Evolutionary conservation across 2,888 invertebrate species (phyloP).

Genomic region (Drosophila cognata): DNA sequence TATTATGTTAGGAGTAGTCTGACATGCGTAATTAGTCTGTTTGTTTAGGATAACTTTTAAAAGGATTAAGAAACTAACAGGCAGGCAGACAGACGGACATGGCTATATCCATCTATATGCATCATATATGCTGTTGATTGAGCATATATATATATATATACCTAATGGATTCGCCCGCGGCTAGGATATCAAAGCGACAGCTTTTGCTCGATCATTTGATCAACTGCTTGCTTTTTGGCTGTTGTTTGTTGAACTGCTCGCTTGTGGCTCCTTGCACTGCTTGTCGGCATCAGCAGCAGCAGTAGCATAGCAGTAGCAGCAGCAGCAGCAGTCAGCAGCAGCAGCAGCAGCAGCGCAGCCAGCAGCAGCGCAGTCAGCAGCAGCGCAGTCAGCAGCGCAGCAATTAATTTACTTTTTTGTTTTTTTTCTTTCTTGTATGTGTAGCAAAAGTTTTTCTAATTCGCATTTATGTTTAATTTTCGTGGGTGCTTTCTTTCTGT

Average conservation of each 20-base stretch:
- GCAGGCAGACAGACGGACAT: background rate
- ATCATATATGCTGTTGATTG: background rate
- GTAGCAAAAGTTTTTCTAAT: slow-evolving; percentile 73
- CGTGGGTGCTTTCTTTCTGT: slow-evolving; percentile 40
- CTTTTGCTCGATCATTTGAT: background rate
- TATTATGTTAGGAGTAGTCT: background rate
- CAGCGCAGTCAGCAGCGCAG: slow-evolving; percentile 1
- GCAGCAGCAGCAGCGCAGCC: background rate
- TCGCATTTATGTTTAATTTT: slow-evolving; percentile 80
- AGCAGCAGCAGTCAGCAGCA: background rate
- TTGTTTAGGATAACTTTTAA: too few species aligned
- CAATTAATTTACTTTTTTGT: slow-evolving; percentile 8
- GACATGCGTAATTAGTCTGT: background rate
- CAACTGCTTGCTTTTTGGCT: background rate
- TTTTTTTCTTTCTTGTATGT: slow-evolving; percentile 1
- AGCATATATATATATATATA: background rate
- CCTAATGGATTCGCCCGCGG: background rate
- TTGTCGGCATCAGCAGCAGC: background rate
- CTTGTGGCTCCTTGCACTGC: background rate
- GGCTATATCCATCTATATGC: background rate
- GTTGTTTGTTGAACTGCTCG: background rate
- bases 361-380: background rate
- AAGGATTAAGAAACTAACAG: background rate
- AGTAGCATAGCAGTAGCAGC: background rate
- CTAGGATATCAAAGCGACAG: background rate